Percentiles rank a stretch among this genome's conserved stretches.
Evolutionary conservation across 2,888 invertebrate species (phyloP).

Genomic region (Pachliopta kotzebuea): DNA sequence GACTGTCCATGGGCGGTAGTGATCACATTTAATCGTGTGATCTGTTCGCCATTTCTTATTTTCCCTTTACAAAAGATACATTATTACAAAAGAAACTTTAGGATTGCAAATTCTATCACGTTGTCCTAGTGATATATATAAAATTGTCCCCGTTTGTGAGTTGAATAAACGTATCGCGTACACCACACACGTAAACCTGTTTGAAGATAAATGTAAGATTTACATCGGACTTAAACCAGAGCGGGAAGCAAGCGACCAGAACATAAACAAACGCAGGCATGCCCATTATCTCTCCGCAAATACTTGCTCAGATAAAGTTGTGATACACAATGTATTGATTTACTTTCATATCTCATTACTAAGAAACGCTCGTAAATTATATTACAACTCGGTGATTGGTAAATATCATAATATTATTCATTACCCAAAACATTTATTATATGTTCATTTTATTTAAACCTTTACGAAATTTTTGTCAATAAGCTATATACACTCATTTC

Average conservation of each 20-base stretch:
- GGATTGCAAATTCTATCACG: too few species aligned
- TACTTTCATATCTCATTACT: conserved; percentile 44
- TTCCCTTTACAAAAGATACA: too few species aligned
- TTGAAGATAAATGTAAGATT: conserved; percentile 34
- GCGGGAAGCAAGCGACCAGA: conserved; percentile 39
- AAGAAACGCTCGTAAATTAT: conserved; percentile 43
- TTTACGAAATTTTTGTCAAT: neutral
- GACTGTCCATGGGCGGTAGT: too few species aligned
- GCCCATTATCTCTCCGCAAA: conserved; percentile 44
- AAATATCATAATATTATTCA: conserved; percentile 21
- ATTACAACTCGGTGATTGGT: conserved; percentile 32
- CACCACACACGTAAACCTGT: conserved; percentile 40
- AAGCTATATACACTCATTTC: too few species aligned
- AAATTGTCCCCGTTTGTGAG: neutral
- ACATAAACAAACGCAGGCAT: conserved; percentile 38
- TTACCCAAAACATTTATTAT: neutral
- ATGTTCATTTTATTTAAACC: neutral
- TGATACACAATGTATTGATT: conserved; percentile 42
- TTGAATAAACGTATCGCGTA: neutral
- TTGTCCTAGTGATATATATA: neutral
- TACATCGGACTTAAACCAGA: conserved; percentile 28
- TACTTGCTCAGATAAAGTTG: conserved; percentile 40
- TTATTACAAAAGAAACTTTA: too few species aligned
- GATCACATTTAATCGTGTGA: too few species aligned
- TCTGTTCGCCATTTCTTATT: too few species aligned